phyloP scores from a whole-genome alignment of 2,888 invertebrate species.

The Athalia circularis region DNA sequence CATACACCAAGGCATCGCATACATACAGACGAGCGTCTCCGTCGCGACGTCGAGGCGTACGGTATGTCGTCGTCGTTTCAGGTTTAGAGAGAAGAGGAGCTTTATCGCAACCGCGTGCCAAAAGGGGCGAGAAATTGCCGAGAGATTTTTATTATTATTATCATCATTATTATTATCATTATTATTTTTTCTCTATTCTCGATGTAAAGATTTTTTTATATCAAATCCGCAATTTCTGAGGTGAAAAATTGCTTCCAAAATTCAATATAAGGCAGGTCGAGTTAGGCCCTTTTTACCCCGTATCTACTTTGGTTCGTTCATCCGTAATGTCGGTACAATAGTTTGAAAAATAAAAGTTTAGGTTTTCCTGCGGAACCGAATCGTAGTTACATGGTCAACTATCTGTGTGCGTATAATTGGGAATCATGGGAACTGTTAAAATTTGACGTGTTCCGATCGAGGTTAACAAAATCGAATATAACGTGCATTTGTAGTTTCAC shows the following conservation, averaged over 20 bases:
- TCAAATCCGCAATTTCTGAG: constrained; percentile 24
- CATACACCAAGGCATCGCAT: constrained; percentile 16
- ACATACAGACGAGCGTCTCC: constrained; percentile 37
- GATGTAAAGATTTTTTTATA: constrained; percentile 6
- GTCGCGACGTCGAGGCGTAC: constrained; percentile 14
- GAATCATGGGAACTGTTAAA: too few relatives aligned
- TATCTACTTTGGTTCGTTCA: background rate
- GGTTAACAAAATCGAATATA: constrained; percentile 30
- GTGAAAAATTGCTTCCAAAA: constrained; percentile 38
- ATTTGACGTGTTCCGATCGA: constrained; percentile 13
- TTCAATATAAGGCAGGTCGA: constrained; percentile 17
- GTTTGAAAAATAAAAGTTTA: too few relatives aligned
- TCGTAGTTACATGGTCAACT: too few relatives aligned
- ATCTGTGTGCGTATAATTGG: too few relatives aligned
- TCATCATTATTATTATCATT: constrained; percentile 6
- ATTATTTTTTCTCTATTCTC: background rate
- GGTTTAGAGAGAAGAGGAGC: constrained; percentile 41
- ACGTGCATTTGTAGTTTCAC: constrained; percentile 18
- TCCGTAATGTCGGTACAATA: too few relatives aligned
- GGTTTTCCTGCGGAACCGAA: too few relatives aligned
- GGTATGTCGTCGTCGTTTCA: background rate
- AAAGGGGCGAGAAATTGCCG: constrained; percentile 63
- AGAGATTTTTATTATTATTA: constrained; percentile 57
- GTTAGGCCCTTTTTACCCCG: background rate
- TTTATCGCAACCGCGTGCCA: constrained; percentile 62